These are phyloP conservation scores for Perdix hodgsoniae DNA, from an alignment of 2,797 vertebrate species.

Conservation along the genomic window DNA sequence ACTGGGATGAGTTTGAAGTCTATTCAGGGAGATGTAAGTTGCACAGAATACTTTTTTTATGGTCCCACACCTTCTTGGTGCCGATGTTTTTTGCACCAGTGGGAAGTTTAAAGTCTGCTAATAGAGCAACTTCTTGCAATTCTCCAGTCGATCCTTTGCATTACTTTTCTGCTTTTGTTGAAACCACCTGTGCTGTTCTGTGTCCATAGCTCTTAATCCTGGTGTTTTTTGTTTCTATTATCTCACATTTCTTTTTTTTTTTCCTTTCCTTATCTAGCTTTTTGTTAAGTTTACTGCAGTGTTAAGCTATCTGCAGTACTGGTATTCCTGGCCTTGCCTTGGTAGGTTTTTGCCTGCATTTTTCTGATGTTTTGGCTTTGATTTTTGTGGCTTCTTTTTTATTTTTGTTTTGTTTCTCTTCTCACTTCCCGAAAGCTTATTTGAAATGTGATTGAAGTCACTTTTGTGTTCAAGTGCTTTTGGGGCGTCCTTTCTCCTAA, in stretches of 20 bases:
- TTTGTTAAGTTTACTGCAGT: neutral
- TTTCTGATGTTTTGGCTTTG: neutral
- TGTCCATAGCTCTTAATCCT: neutral
- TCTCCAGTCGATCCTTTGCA: neutral
- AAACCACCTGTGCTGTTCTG: neutral
- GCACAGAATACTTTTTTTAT: neutral
- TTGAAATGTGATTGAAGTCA: neutral
- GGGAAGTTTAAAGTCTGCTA: neutral
- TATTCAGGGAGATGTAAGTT: neutral
- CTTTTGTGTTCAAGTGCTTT: neutral
- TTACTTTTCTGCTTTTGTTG: neutral
- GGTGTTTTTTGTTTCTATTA: neutral
- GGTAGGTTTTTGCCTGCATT: constrained; percentile 12
- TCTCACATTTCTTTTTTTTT: neutral
- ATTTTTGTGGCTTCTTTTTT: neutral
- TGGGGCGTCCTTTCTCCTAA: neutral
- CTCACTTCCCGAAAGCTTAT: neutral
- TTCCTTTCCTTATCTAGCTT: neutral
- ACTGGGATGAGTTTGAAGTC: neutral
- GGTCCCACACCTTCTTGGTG: neutral
- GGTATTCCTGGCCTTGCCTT: neutral
- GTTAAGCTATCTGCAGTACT: neutral
- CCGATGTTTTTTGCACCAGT: neutral
- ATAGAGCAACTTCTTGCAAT: neutral
- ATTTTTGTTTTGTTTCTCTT: neutral